These are phyloP conservation scores for Pasiphila rectangulata DNA, from an alignment of 2,888 invertebrate genomes.

Conservation along the genomic window DNA sequence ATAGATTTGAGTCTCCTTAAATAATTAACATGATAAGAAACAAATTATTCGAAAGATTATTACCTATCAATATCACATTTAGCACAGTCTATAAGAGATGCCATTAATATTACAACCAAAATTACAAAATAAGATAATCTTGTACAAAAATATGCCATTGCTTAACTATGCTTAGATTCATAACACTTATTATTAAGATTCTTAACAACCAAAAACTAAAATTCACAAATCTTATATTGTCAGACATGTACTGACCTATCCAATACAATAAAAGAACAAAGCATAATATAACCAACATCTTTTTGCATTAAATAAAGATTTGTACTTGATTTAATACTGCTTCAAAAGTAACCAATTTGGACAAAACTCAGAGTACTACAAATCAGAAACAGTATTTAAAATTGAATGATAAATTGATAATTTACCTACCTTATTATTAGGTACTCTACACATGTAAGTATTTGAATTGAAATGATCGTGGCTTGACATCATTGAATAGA, in stretches of 20 bases:
- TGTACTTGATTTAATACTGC: slow-evolving; percentile 44
- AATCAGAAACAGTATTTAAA: background rate
- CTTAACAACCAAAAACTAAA: slow-evolving; percentile 8
- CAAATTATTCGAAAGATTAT: slow-evolving; percentile 42
- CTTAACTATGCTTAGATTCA: slow-evolving; percentile 21
- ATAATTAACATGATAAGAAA: slow-evolving; percentile 28
- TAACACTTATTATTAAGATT: too few species aligned
- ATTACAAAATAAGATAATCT: slow-evolving; percentile 39
- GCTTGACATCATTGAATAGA: too few species aligned
- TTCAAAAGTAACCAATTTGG: slow-evolving; percentile 14
- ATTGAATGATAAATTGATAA: background rate
- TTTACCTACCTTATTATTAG: background rate
- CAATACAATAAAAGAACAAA: slow-evolving; percentile 5
- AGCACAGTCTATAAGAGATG: slow-evolving; percentile 63
- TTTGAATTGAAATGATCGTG: too few species aligned
- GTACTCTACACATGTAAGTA: too few species aligned
- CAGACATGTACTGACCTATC: background rate
- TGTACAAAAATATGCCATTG: slow-evolving; percentile 46
- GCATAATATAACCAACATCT: slow-evolving; percentile 35
- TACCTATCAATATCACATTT: slow-evolving; percentile 62
- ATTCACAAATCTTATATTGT: background rate
- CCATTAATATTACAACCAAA: slow-evolving; percentile 55
- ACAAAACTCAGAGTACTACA: slow-evolving; percentile 1
- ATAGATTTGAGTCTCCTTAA: slow-evolving; percentile 20
- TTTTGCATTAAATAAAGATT: slow-evolving; percentile 36